These are phyloP conservation scores for Lithophane leautieri DNA, from an alignment of 2,888 invertebrate genomes.

Conservation along the genomic window DNA sequence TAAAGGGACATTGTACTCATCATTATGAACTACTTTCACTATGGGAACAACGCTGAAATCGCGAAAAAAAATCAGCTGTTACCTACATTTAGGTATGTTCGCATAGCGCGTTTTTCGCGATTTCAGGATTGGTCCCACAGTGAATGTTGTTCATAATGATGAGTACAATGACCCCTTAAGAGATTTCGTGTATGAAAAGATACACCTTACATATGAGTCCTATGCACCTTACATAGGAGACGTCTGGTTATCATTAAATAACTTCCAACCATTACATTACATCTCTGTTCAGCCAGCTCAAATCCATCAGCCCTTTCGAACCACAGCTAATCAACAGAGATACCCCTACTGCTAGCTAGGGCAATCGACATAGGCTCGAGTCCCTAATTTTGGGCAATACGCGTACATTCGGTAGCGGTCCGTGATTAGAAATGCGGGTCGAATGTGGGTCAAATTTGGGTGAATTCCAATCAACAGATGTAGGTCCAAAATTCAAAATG, in stretches of 20 bases:
- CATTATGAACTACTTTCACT: no score
- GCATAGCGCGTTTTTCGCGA: no score
- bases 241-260: neutral
- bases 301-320: conserved; percentile 10
- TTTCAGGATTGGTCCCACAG: no score
- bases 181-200: no score
- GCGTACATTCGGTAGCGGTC: conserved; percentile 10
- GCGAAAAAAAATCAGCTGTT: no score
- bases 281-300: neutral
- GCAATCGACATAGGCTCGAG: conserved; percentile 21
- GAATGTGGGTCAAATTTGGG: conserved; percentile 51
- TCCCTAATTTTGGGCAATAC: conserved; percentile 36
- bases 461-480: conserved; percentile 54
- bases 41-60: no score
- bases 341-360: neutral
- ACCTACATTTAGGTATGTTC: no score
- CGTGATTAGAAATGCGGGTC: conserved; percentile 56
- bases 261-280: neutral
- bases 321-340: conserved; percentile 16
- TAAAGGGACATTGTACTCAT: no score
- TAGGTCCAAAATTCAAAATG: conserved; percentile 46
- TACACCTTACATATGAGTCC: no score
- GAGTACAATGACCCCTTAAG: no score
- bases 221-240: no score
- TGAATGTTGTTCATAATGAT: no score